A percentile compares a stretch with the other conserved stretches of the same genome.
phyloP scores from a whole-genome alignment of 2,113 vertebrate genomes.

The Cryptomyrus ogoouensis region DNA sequence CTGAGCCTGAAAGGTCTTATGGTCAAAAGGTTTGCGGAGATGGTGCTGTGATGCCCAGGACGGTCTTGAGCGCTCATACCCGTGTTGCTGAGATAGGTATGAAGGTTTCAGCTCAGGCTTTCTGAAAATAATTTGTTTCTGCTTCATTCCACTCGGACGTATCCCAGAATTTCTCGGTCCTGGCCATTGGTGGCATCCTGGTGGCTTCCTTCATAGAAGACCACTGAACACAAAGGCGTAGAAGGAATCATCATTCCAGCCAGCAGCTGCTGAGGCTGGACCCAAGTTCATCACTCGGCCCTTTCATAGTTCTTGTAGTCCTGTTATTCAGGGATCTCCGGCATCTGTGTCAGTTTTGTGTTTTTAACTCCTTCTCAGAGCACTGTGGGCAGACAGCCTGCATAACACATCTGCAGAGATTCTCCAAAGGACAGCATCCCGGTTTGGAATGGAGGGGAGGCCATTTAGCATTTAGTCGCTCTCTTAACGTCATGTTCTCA shows the following conservation, averaged over 20 bases:
- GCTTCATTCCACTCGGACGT: neutral
- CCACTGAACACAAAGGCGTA: neutral
- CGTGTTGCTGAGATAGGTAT: neutral
- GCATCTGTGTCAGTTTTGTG: neutral
- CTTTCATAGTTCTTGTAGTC: neutral
- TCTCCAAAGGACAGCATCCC: neutral
- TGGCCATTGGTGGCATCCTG: neutral
- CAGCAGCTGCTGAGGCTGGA: neutral
- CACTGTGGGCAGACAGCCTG: neutral
- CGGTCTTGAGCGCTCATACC: neutral
- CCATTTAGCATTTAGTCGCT: neutral
- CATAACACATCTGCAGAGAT: neutral
- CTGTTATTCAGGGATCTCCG: neutral
- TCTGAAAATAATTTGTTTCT: neutral
- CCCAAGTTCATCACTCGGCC: neutral
- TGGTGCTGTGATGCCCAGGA: neutral
- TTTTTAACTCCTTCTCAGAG: neutral
- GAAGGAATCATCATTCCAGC: neutral
- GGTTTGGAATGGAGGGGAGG: neutral
- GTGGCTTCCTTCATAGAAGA: neutral
- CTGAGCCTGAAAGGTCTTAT: neutral
- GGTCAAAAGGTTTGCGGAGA: neutral
- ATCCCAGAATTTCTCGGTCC: neutral
- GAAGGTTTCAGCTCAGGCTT: neutral
- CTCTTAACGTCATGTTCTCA: neutral